These are phyloP conservation scores for Malacoraja senta DNA, from an alignment of 2,797 vertebrate species.

Conservation along the genomic window DNA sequence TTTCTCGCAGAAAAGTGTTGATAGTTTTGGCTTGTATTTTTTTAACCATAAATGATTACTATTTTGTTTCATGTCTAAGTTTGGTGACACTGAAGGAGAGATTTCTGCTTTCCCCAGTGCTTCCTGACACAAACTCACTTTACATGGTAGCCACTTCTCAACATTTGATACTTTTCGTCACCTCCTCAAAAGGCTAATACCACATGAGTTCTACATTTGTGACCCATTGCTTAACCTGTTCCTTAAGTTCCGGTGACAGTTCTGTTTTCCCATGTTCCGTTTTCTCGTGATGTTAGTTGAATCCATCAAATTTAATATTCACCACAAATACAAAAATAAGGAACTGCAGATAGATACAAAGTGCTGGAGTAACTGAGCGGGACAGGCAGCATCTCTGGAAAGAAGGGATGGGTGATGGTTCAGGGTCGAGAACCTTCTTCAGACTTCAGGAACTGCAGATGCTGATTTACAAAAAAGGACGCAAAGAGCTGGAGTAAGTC, in stretches of 20 bases:
- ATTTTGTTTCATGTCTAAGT: background rate
- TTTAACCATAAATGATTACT: too few species aligned
- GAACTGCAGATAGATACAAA: too few species aligned
- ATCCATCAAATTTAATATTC: background rate
- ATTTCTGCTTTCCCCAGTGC: background rate
- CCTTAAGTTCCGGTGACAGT: background rate
- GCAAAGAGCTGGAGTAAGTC: too few species aligned
- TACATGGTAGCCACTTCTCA: background rate
- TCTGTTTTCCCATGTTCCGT: background rate
- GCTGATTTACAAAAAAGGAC: too few species aligned
- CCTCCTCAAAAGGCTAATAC: background rate
- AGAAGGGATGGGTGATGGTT: too few species aligned
- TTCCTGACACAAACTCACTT: background rate
- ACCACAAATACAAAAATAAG: too few species aligned
- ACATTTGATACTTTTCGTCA: background rate
- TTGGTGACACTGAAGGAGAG: background rate
- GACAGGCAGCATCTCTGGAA: too few species aligned
- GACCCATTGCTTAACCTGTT: background rate
- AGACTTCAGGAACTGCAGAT: too few species aligned
- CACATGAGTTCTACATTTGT: background rate
- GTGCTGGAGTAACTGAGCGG: too few species aligned
- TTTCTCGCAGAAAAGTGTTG: background rate
- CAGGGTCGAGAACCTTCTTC: too few species aligned
- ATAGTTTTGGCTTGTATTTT: background rate
- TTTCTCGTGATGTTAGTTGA: background rate